Evolutionary conservation across 2,797 vertebrate genomes (phyloP).

Genomic region (Pseudomugil gertrudae): DNA sequence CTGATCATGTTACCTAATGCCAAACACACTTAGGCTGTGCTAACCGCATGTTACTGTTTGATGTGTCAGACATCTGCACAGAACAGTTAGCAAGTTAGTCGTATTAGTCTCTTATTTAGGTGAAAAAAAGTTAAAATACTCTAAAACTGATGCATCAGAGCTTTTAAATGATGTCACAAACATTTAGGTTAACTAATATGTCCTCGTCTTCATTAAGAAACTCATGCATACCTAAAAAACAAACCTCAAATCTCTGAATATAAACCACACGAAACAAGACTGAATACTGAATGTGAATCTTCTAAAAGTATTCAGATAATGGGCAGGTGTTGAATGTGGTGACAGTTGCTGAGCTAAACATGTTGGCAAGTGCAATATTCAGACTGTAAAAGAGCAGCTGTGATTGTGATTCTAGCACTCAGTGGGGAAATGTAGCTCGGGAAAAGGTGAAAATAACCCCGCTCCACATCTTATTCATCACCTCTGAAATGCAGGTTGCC

Average conservation of each 20-base stretch:
- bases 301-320: neutral
- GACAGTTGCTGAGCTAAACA: neutral
- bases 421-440: neutral
- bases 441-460: neutral
- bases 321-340: neutral
- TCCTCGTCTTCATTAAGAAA: neutral
- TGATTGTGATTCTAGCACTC: slow-evolving; percentile 1
- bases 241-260: neutral
- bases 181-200: neutral
- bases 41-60: neutral
- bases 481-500: slow-evolving; percentile 1
- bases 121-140: neutral
- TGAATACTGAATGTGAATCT: neutral
- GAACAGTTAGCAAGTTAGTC: neutral
- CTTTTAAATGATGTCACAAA: neutral
- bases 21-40: neutral
- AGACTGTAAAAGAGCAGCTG: neutral
- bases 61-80: neutral
- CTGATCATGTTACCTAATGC: neutral
- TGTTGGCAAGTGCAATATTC: neutral
- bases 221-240: neutral
- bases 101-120: neutral
- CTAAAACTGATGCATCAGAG: neutral
- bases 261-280: neutral
- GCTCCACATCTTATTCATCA: slow-evolving; percentile 17